phyloP scores from a whole-genome alignment of 2,113 vertebrate genomes.

The Rhadina sibilatrix region DNA sequence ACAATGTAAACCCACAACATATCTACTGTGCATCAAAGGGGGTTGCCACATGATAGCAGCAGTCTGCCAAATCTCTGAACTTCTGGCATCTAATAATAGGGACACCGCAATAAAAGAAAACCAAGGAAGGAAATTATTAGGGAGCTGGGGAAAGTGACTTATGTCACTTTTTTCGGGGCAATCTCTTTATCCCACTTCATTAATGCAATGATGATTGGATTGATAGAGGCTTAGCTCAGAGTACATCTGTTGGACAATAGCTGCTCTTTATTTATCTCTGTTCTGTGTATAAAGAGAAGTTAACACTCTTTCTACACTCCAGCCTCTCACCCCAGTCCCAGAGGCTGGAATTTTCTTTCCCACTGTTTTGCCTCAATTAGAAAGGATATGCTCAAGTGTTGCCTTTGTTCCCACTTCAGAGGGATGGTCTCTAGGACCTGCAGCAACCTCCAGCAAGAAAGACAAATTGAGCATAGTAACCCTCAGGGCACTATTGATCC shows the following conservation, averaged over 20 bases:
- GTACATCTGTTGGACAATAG: conserved; percentile 30
- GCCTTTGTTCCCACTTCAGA: conserved; percentile 53
- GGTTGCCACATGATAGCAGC: conserved; percentile 50
- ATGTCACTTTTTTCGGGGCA: background rate
- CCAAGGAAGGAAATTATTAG: conserved; percentile 51
- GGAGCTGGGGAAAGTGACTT: conserved; percentile 26
- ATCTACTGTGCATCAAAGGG: conserved; percentile 4
- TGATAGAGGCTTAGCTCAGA: conserved; percentile 19
- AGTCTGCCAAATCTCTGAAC: conserved; percentile 54
- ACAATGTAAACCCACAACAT: conserved; percentile 49
- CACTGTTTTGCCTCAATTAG: conserved; percentile 40
- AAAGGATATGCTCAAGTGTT: conserved; percentile 12
- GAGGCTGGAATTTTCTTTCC: conserved; percentile 29
- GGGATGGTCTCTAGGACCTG: background rate
- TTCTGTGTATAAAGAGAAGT: background rate
- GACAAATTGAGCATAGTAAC: background rate
- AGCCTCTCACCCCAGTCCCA: conserved; percentile 23
- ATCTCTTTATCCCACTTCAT: conserved; percentile 21
- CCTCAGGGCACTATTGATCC: background rate
- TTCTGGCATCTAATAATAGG: conserved; percentile 45
- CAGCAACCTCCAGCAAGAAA: conserved; percentile 8
- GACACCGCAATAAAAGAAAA: conserved; percentile 8
- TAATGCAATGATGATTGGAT: background rate
- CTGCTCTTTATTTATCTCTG: conserved; percentile 27
- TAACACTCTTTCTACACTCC: conserved; percentile 30